These are phyloP conservation scores for Pogonomyrmex californicus DNA, from an alignment of 1,140 invertebrate genomes.

Conservation along the genomic window DNA sequence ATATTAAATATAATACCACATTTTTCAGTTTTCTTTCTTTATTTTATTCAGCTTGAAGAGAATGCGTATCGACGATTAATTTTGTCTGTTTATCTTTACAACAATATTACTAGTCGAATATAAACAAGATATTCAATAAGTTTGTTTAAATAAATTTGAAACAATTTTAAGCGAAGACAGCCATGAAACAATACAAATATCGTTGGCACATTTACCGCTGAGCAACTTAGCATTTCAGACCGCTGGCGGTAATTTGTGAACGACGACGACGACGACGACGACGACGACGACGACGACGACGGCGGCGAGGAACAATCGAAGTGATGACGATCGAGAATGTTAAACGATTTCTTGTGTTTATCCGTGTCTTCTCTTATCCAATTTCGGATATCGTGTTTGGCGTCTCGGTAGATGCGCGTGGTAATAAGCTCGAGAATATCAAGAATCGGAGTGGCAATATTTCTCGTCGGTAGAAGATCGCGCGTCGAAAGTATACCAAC, in stretches of 20 bases:
- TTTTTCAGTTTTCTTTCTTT: not conserved
- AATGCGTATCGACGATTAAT: not conserved
- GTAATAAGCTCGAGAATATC: constrained; percentile 77
- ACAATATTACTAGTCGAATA: not conserved
- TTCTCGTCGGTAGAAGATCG: constrained; percentile 73
- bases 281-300: not conserved
- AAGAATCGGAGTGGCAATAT: constrained; percentile 78
- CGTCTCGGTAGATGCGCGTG: constrained; percentile 53
- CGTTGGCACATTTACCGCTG: not conserved
- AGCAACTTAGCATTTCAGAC: constrained; percentile 62
- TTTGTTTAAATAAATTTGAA: constrained; percentile 17
- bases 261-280: not conserved
- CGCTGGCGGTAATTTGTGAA: constrained; percentile 10
- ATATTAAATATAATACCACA: no score
- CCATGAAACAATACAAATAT: constrained; percentile 62
- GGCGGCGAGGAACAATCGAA: constrained; percentile 31
- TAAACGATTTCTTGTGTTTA: constrained; percentile 36
- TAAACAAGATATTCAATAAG: constrained; percentile 8
- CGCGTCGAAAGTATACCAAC: constrained; percentile 64
- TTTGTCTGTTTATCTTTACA: not conserved
- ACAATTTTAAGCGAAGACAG: constrained; percentile 39
- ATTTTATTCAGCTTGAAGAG: not conserved
- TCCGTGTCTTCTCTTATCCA: constrained; percentile 41
- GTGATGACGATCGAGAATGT: constrained; percentile 25
- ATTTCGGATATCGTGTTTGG: constrained; percentile 60